Base-by-base conservation (phyloP, 1,140 invertebrate genomes). In the Bombus impatiens region DNA sequence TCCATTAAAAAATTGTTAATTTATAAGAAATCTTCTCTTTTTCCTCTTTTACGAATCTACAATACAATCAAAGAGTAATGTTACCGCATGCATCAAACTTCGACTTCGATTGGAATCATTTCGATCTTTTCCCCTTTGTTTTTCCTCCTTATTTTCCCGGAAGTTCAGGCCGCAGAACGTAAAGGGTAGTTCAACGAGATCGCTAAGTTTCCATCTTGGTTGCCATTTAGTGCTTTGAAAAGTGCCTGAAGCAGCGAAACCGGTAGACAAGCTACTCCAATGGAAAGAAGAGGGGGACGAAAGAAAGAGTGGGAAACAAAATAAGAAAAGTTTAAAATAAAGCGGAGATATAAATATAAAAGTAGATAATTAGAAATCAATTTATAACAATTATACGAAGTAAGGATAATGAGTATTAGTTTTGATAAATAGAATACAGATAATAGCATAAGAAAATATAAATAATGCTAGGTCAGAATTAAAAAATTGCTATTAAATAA, bases 171-270 rank as follows among this genome's bases (percentile, higher is more conserved):
- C 72, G 57, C 32, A 40, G n/a, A 87, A 78, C 65, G 74, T 59
- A 75, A 83, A 78, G 70, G 42, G 57, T 74, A 70, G 65, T 22
- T 57, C 68, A 84, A 78, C 71, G 79, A 82, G 84, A 89, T 74
- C 80, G 72, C 80, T n/a, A 84, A 90, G 77, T 87, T 90, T 90
- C 65, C 62, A 84, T 83, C 72, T 84, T 79, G 78, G 44, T 65
- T 84, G 85, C 88, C 86, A 90, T 84, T 90, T 89, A 90, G 74
- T 57, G 59, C 59, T 79, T 62, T 82, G 78, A 76, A 87, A 91
- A 91, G 82, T 72, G 87, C 83, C 40, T 25, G n/a, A 57, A 82
- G 85, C 74, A 37, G 68, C 32, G 40, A 74, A 80, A 75, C 74
- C 37, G 74, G 68, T 62, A 86, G 57, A 76, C 86, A 87, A 87